Evolutionary conservation across 1,140 invertebrate species (phyloP), one percentile per base, ranked within the genome.

Genomic region (Linepithema humile): DNA sequence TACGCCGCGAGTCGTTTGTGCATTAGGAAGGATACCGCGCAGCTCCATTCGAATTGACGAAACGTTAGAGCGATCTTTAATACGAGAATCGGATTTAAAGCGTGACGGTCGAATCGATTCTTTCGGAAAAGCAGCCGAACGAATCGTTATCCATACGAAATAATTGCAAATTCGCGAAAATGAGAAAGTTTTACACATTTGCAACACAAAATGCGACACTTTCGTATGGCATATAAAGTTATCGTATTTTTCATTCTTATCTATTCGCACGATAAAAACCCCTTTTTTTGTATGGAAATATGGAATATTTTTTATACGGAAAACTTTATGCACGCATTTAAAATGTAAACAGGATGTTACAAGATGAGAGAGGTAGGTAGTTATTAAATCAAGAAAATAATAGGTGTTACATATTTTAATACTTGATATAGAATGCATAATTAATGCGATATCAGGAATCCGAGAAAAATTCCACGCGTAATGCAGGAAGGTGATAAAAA

Each of bases 301-400:
- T n/a, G n/a, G n/a, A n/a, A n/a, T n/a, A n/a, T n/a, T n/a, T n/a
- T n/a, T n/a, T n/a, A n/a, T n/a, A n/a, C n/a, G n/a, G n/a, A n/a
- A n/a, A n/a, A 59, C 29, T 12, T 50, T 20, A 12, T 32, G 3
- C n/a, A n/a, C n/a, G n/a, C n/a, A n/a, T n/a, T n/a, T n/a, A 43
- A 38, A 35, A n/a, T 64, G 12, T 57, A 45, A 74, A 29, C 10
- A 35, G 17, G 26, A 26, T 29, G 48, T 77, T 77, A 77, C n/a
- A 43, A 77, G 64, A 77, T n/a, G 29, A 48, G 59, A 48, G 59
- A 26, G 64, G 40, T n/a, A 64, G 6, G 40, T 29, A 77, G 43
- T 64, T 77, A 29, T 77, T 64, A 64, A 64, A 64, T 64, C 73
- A 59, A n/a, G 40, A 10, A 64, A 77, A 64, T 77, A 48, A 62